Percentiles rank a stretch among this genome's conserved stretches.
phyloP scores from a whole-genome alignment of 2,888 invertebrate genomes.

The Lithophane ornitopus region DNA sequence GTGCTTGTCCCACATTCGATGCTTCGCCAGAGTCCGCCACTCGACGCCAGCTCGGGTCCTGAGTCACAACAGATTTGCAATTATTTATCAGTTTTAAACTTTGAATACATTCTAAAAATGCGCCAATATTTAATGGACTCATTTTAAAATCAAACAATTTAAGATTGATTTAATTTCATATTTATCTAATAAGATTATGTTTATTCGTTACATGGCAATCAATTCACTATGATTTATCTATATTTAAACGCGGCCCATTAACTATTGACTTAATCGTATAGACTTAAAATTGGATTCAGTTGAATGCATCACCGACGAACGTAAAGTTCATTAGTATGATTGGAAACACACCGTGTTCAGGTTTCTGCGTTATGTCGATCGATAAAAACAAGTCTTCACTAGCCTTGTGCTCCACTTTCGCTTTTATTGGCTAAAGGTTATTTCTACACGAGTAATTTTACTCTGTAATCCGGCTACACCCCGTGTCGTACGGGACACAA shows the following conservation, averaged over 20 bases:
- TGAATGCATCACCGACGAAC: conserved; percentile 39
- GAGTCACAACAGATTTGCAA: conserved; percentile 32
- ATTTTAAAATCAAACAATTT: background rate
- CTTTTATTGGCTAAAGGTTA: conserved; percentile 77
- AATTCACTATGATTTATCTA: conserved; percentile 24
- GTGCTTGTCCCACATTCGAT: conserved; percentile 78
- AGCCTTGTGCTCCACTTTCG: conserved; percentile 80
- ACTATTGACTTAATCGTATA: conserved; percentile 12
- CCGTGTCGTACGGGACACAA: conserved; percentile 48
- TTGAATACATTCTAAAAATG: background rate
- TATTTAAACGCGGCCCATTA: conserved; percentile 8
- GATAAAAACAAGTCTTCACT: conserved; percentile 74
- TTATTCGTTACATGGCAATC: conserved; percentile 5
- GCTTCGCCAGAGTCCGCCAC: conserved; percentile 51
- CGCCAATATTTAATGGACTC: background rate
- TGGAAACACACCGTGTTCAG: conserved; percentile 64
- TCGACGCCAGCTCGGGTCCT: conserved; percentile 49
- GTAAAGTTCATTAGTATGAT: conserved; percentile 60
- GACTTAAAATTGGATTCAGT: conserved; percentile 22
- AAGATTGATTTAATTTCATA: background rate
- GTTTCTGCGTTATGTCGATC: conserved; percentile 72
- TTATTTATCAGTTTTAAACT: conserved; percentile 7
- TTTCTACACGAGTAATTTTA: conserved; percentile 69
- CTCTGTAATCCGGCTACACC: conserved; percentile 58
- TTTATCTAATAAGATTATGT: conserved; percentile 8